Evolutionary conservation across 2,113 vertebrate species (phyloP), one percentile per base, ranked within the genome.

Genomic region (Raja brachyura): DNA sequence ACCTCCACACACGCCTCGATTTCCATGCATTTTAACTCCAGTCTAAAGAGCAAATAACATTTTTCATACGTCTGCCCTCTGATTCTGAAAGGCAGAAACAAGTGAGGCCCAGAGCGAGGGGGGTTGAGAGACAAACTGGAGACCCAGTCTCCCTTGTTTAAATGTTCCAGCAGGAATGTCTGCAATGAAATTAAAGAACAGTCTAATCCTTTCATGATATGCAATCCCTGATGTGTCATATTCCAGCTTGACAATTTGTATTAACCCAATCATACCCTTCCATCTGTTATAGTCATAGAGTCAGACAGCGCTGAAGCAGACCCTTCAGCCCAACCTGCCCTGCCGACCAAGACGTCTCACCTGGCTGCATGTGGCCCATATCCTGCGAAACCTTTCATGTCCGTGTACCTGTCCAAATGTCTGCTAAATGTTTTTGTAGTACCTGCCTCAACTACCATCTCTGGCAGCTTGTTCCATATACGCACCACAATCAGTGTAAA

Each of bases 111-210:
- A n/a, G 3, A 22, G 79, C 28, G 54, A 61, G 81, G 81, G 25
- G 22, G 13, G 81, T 48, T 4, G 25, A 61, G 81, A 85, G 54
- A 85, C 56, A 61, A 28, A 85, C 25, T 85, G 22, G 81, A 61
- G 25, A 61, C 54, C 81, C 54, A n/a, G 81, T 56, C 54, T 81
- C 48, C 4, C 39, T 54, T 7, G 18, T 48, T 81, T 22, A 22
- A 85, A 16, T 85, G 81, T 85, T 85, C 56, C 56, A n/a, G 56
- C 56, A 85, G 81, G 54, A 85, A 85, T 85, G 56, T 61, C 81
- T 85, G 78, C 22, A 54, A 48, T 48, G 39, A 48, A 22, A 56
- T 81, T 85, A 4, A 48, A 11, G 20, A 85, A 61, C 56, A 59
- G 25, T 28, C 56, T 81, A 48, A 85, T 14, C 81, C 81, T 85